These are phyloP conservation scores for Mimas tiliae DNA, from an alignment of 2,888 invertebrate species.

Conservation along the genomic window DNA sequence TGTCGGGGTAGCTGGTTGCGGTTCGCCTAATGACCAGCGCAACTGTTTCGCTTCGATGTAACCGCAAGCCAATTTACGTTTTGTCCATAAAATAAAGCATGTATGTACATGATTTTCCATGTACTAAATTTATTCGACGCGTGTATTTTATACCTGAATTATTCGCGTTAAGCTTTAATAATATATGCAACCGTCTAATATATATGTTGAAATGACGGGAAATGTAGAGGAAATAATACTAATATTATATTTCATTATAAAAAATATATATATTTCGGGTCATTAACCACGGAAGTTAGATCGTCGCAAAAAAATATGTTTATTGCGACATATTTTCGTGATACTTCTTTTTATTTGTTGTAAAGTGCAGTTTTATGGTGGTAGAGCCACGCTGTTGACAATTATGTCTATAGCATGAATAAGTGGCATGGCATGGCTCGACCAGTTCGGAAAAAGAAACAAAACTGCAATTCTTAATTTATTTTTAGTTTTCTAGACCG, in stretches of 20 bases:
- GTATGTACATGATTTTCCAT: slow-evolving; percentile 39
- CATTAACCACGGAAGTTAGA: slow-evolving; percentile 17
- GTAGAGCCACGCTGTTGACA: no score
- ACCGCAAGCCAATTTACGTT: slow-evolving; percentile 57
- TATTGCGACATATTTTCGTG: slow-evolving; percentile 20
- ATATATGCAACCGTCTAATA: neutral
- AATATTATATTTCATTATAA: neutral
- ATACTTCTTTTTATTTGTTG: slow-evolving; percentile 35
- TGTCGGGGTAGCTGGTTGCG: slow-evolving; percentile 44
- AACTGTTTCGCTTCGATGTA: slow-evolving; percentile 48
- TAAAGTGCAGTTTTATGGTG: neutral
- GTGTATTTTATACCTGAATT: slow-evolving; percentile 34
- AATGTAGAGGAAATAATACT: neutral
- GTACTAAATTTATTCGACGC: slow-evolving; percentile 32
- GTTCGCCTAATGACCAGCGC: slow-evolving; percentile 53
- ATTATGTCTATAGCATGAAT: no score
- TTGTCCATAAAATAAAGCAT: slow-evolving; percentile 46
- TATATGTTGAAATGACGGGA: neutral
- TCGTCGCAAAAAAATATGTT: slow-evolving; percentile 13
- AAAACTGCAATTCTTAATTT: neutral
- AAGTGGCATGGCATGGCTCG: no score
- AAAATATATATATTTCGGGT: neutral
- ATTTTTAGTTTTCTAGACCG: neutral
- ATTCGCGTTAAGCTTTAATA: slow-evolving; percentile 29
- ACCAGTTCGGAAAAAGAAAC: no score